A percentile compares a stretch with the other conserved stretches of the same genome.
These are phyloP conservation scores for Lepus europaeus DNA, from an alignment of 2,113 vertebrate genomes.

Conservation along the genomic window DNA sequence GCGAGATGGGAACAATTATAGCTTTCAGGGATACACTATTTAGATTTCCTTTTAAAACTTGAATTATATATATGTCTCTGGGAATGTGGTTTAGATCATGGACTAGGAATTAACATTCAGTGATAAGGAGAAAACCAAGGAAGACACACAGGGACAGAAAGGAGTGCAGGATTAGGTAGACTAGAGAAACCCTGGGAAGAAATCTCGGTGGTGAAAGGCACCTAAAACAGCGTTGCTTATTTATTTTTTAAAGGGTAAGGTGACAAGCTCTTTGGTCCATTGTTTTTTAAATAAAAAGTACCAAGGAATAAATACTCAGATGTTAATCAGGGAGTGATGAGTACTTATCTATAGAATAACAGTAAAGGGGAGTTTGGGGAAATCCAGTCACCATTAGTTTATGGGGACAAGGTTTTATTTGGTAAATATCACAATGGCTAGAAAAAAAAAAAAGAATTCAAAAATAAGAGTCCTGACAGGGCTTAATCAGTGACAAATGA, in stretches of 20 bases:
- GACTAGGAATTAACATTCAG: constrained; percentile 33
- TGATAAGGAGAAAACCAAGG: not conserved
- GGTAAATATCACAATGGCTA: not conserved
- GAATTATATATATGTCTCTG: not conserved
- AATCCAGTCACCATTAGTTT: constrained; percentile 29
- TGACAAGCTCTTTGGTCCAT: not conserved
- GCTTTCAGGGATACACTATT: not conserved
- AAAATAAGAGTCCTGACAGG: constrained; percentile 11
- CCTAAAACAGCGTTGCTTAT: not conserved
- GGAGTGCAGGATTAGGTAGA: not conserved
- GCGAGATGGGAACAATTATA: not conserved
- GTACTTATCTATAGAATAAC: constrained; percentile 39
- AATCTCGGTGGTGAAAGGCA: not conserved
- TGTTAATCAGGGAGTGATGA: constrained; percentile 36
- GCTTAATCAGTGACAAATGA: constrained; percentile 1
- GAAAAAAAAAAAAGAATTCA: constrained; percentile 44
- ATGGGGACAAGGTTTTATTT: constrained; percentile 37
- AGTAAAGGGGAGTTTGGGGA: not conserved
- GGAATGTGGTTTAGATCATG: not conserved
- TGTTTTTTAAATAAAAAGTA: not conserved
- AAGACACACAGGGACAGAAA: not conserved
- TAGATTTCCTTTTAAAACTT: not conserved
- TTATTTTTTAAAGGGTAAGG: not conserved
- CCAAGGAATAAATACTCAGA: not conserved
- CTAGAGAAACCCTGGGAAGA: not conserved